Evolutionary conservation across 2,888 invertebrate genomes (phyloP), one percentile per base, ranked within the genome.

Genomic region (Creontiades dilutus): DNA sequence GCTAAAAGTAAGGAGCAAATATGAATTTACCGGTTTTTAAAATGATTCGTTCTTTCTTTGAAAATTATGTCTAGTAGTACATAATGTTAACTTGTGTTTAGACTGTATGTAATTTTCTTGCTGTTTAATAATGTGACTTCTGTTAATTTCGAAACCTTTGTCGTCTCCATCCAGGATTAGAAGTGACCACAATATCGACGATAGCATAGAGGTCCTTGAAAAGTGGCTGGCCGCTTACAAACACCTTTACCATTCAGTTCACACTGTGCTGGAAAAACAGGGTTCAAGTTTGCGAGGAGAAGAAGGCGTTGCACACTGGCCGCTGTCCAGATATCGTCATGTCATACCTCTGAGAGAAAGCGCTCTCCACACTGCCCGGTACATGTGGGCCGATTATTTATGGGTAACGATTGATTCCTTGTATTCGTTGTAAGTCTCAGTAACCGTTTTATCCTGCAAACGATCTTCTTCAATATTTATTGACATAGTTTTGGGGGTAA

Each of bases 351-450:
- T 98, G 80, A 95, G 98, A 92, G 97, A 98, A 93, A 94, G 95
- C 91, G 97, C 97, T 0, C 93, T 98, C 12, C 93, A 95, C 61
- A 94, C 95, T 93, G 97, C 96, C 0, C 95, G 96, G 91, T 93
- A 95, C 91, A 94, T 95, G 89, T 98, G 98, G 98, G 97, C 98
- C 9, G 98, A 99, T 93, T 99, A 95, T 93, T 93, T 98, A 91
- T 96, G 97, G 94, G 98, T 98, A 94, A 95, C 37, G 23, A 12
- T 19, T 61, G 19, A 61, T 78, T 46, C 16, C 78, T 46, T n/a
- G n/a, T n/a, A n/a, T n/a, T 37, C 9, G 13, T 52, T 52, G 52
- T 12, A 12, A 7, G 52, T 7, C 37, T 37, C 37, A 37, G 2
- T 37, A 37, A 37, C 7, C 37, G 7, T 37, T 37, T 2, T 37